Evolutionary conservation across 53 echinoderm and acorn worm species (phyloP), one percentile per base, ranked within the genome.

Genomic region (Patiria pectinifera): DNA sequence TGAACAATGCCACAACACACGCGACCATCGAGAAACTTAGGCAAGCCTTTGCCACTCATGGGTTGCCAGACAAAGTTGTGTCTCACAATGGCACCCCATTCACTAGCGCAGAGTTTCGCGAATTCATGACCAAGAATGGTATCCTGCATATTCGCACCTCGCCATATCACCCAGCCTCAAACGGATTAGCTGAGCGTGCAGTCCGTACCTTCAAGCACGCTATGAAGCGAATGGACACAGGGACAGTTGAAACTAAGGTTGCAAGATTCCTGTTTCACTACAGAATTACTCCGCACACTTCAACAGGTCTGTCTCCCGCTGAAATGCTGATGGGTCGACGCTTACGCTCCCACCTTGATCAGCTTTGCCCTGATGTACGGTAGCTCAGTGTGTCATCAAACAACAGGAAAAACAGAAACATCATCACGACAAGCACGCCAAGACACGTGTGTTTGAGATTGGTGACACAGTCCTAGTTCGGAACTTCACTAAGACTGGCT

Each of bases 381-480:
- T 70, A 25, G 72, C 81, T 0, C 13, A 78, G 70, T 69, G 72
- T 35, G 35, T 35, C 35, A 35, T 35, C 35, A 35, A 35, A 35
- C 35, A 35, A 35, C 35, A 35, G 35, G 35, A 35, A 35, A 35
- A 35, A 0, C 0, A 1, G 1, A 35, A 35, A 35, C 35, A 35
- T 35, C 35, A 35, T 35, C 35, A 35, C 35, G 35, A 35, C 35
- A 35, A 35, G 35, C 35, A 35, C 35, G 35, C 35, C 35, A 35
- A 35, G 35, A 35, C 35, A 35, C 35, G 35, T 35, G 35, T 35
- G 35, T 35, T 35, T 12, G 93, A 71, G n/a, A 19, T 43, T 22
- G 91, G 91, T 23, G 87, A 93, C 19, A 71, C 87, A 47, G 93
- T 95, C 16, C 82, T 91, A 44, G 91, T 89, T 61, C 82, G 81